Conservation (phyloP, 1,140 invertebrate genomes). For the Drosophila athabasca region DNA sequence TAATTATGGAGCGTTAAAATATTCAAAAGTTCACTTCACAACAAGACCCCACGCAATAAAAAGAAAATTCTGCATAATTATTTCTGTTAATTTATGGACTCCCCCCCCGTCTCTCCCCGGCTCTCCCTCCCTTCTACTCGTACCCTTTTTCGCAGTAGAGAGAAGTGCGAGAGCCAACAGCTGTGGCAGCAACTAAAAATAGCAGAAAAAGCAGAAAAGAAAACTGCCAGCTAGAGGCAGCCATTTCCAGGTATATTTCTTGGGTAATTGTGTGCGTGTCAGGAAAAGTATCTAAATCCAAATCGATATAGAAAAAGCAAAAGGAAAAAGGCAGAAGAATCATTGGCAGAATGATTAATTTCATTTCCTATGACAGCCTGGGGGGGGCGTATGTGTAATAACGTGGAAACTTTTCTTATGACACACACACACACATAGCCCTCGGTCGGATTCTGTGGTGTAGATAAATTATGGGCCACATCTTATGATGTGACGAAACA, state of each 20-base stretch:
- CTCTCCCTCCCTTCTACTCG: too few species aligned
- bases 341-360: constrained; percentile 71
- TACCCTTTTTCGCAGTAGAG: too few species aligned
- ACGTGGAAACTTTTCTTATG: constrained; percentile 61
- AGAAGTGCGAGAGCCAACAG: constrained; percentile 28
- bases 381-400: constrained; percentile 57
- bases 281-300: constrained; percentile 35
- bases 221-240: not conserved
- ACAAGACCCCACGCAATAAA: constrained; percentile 42
- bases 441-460: constrained; percentile 4
- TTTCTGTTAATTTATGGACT: constrained; percentile 56
- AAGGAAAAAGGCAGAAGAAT: constrained; percentile 30
- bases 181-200: constrained; percentile 36
- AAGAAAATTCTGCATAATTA: constrained; percentile 41
- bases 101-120: not conserved
- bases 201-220: constrained; percentile 1
- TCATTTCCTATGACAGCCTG: constrained; percentile 43
- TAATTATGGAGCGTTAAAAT: constrained; percentile 59
- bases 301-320: constrained; percentile 18
- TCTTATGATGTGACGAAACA: constrained; percentile 36
- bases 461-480: constrained; percentile 51
- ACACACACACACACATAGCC: constrained; percentile 27
- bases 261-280: constrained; percentile 22
- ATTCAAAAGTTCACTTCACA: constrained; percentile 57
- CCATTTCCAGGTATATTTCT: constrained; percentile 10